phyloP scores from a whole-genome alignment of 2,113 vertebrate species.

The Corythornis vintsioides region DNA sequence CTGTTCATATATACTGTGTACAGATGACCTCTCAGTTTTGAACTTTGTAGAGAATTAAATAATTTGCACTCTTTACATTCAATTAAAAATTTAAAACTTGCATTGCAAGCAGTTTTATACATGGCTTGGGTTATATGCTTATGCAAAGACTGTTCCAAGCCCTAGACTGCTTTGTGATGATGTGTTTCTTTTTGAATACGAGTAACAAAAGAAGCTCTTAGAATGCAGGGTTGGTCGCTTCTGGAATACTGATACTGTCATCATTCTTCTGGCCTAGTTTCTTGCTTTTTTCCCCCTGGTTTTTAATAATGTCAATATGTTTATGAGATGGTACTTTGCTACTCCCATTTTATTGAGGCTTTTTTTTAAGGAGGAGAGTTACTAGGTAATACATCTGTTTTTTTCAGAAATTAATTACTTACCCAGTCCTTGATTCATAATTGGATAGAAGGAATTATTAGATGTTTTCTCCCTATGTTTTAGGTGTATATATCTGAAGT shows the following conservation, averaged over 20 bases:
- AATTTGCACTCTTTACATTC: background rate
- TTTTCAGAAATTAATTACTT: background rate
- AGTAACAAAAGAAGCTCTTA: background rate
- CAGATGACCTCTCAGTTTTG: background rate
- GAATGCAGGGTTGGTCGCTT: background rate
- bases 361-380: background rate
- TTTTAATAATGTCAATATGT: background rate
- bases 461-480: background rate
- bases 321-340: background rate
- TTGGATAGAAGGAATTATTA: background rate
- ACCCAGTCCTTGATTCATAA: background rate
- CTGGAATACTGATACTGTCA: background rate
- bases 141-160: background rate
- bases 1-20: background rate
- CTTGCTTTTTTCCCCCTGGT: background rate
- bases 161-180: background rate
- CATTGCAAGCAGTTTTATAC: background rate
- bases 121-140: background rate
- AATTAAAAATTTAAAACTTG: background rate
- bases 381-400: background rate
- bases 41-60: background rate
- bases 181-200: background rate
- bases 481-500: conserved; percentile 94
- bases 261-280: background rate
- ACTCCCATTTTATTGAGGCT: background rate